Evolutionary conservation across 2,888 invertebrate species (phyloP).

Genomic region (Aethes cnicana): DNA sequence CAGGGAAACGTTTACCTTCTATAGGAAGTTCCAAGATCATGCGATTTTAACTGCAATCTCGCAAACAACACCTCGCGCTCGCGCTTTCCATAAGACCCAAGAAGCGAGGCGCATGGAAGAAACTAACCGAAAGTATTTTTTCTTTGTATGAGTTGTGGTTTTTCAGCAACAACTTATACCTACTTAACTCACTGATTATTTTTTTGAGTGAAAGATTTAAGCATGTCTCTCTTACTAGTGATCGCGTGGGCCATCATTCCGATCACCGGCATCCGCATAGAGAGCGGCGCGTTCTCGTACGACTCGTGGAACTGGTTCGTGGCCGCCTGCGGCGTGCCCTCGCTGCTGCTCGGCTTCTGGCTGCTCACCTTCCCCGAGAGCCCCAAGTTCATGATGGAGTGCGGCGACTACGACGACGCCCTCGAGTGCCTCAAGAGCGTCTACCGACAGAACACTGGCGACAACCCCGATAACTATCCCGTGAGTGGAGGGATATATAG

Average conservation of each 20-base stretch:
- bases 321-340: conserved; percentile 87
- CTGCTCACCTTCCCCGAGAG: conserved; percentile 90
- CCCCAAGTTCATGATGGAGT: conserved; percentile 91
- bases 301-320: conserved; percentile 92
- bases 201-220: no score
- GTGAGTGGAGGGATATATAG: conserved; percentile 67
- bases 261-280: conserved; percentile 83
- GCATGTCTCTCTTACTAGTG: conserved; percentile 67
- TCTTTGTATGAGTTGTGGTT: no score
- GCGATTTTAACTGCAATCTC: no score
- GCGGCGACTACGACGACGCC: conserved; percentile 89
- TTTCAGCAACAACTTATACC: no score
- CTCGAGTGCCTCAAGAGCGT: conserved; percentile 86
- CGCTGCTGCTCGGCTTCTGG: conserved; percentile 86
- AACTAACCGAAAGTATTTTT: no score
- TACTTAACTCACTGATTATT: no score
- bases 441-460: conserved; percentile 88
- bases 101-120: no score
- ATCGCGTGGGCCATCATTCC: conserved; percentile 91
- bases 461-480: conserved; percentile 86
- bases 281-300: conserved; percentile 84
- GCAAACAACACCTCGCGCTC: no score
- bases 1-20: no score
- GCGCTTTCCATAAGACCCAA: no score
- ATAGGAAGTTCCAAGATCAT: no score